A percentile compares a stretch with the other conserved stretches of the same genome.
phyloP scores from a whole-genome alignment of 1,140 invertebrate species.

The Lamellibrachia luymesi region DNA sequence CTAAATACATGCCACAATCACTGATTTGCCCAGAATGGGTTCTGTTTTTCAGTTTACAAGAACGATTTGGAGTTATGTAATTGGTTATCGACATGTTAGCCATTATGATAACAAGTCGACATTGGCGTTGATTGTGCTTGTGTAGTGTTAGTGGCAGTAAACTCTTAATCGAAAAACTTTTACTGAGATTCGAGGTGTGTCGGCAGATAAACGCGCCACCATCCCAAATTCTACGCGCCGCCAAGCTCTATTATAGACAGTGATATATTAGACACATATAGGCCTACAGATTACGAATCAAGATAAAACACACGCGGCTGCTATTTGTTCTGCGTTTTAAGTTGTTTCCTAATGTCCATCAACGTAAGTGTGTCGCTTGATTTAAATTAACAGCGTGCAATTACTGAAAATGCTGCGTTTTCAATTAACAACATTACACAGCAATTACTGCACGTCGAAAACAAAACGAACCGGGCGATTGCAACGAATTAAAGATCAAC shows the following conservation, averaged over 20 bases:
- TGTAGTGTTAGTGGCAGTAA: not conserved
- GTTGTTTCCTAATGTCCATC: not conserved
- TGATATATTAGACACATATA: no score
- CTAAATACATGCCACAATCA: not conserved
- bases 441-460: not conserved
- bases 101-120: not conserved
- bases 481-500: not conserved
- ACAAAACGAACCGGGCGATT: not conserved
- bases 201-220: not conserved
- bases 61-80: slow-evolving; percentile 1
- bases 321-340: not conserved
- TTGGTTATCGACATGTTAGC: not conserved
- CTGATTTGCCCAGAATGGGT: not conserved
- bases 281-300: not conserved
- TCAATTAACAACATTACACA: not conserved
- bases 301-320: not conserved
- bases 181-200: not conserved
- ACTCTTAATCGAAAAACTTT: not conserved
- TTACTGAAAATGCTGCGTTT: not conserved
- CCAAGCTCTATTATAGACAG: no score
- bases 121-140: not conserved
- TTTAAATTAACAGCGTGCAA: not conserved
- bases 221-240: not conserved
- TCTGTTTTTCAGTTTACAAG: not conserved
- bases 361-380: not conserved